Evolutionary conservation across 1,140 invertebrate species (phyloP), one percentile per base, ranked within the genome.

Genomic region (Orchestia grillus): DNA sequence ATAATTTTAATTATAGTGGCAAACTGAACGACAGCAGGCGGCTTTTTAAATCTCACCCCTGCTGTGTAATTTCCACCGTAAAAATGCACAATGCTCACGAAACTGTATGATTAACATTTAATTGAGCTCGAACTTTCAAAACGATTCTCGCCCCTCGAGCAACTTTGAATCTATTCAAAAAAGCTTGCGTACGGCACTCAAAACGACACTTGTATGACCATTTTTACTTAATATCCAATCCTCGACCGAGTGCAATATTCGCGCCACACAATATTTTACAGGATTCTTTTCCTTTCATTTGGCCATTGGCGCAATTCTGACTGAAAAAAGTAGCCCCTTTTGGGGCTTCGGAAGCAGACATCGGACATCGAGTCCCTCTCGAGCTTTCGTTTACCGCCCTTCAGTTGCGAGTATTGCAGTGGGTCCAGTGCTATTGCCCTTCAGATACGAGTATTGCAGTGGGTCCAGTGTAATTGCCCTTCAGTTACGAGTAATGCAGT

Each of bases 241-340:
- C 40, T 44, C 43, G 44, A 45, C 92, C 6, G 44, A 44, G 92
- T 94, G 92, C 92, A 94, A 94, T 94, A 45, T 94, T 94, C 92
- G 92, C 92, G 36, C 43, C 44, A 94, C 92, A 45, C 92, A 45
- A 45, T 94, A 94, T 94, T 94, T 94, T 45, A n/a, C 43, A 42
- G 44, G 92, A 94, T 94, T 94, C 92, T 94, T 94, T 77, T 94
- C 92, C 92, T 94, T 94, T 47, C 92, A 94, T 94, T 94, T 94
- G 44, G 92, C 92, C 92, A 94, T 94, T 94, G 92, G 92, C 44
- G 44, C 92, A 28, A 45, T 94, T 94, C 92, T 47, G 92, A 77
- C 92, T 47, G 3, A n/a, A 94, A 94, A 94, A 94, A 94, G 43
- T 47, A 44, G 44, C 44, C 92, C 15, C 44, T 94, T 94, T 94